Base-by-base conservation (phyloP, 2,797 vertebrate genomes). In the Phataginus tetradactyla region DNA sequence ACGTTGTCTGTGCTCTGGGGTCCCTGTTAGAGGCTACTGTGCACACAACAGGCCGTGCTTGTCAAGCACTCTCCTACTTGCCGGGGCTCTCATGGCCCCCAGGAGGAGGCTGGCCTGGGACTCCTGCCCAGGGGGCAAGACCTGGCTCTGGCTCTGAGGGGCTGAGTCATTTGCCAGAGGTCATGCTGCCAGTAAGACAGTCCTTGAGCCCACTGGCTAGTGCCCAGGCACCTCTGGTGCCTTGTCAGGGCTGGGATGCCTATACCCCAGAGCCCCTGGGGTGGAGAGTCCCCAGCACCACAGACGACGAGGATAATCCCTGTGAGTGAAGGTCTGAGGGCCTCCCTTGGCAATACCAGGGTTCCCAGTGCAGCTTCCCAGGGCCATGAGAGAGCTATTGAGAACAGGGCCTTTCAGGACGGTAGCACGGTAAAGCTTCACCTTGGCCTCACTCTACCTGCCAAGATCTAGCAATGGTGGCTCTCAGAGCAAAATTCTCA, bases 231-330 rank as follows among this genome's bases (percentile, higher is more conserved):
- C 17, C 69, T 88, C 37, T 10, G 55, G 59, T 68, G 66, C 37
- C 59, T 69, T 39, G 39, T 39, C 29, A 11, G 8, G 23, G 21
- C 45, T 32, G 2, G 21, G 20, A 4, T 49, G 15, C 69, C 45
- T 3, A 0, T 27, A 10, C 42, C 27, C 12, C 3, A 17, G 42
- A 72, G 25, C 25, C 59, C 39, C 0, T 45, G 0, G 21, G 55
- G 23, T 94, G 21, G 57, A 45, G 39, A 39, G 39, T 27, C 25
- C 53, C 27, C 18, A 32, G 63, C 5, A n/a, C 78, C 3, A 5
- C 11, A 34, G 20, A 18, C 25, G 10, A 5, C 45, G 25, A 21
- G 69, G 71, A 27, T 14, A 29, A 7, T 25, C 25, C 6, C 25
- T 61, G 2, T 12, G 34, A 18, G 10, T 15, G 8, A n/a, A 25